Conservation (phyloP, 2,113 vertebrate species). For the Acanthochromis polyacanthus region DNA sequence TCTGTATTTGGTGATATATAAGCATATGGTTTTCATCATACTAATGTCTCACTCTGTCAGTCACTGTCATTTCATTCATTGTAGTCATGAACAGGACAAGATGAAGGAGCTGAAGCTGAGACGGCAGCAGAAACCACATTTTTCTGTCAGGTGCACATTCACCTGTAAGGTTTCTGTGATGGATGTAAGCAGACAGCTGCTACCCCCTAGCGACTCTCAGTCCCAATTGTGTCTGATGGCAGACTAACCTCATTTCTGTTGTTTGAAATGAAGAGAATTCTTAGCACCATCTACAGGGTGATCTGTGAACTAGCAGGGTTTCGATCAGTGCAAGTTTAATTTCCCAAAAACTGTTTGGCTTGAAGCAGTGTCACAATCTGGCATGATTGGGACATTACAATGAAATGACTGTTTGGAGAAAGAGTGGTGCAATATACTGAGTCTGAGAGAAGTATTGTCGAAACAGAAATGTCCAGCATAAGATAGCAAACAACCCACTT, state of each 20-base stretch:
- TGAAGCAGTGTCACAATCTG: slow-evolving; percentile 11
- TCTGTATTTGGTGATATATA: too few relatives aligned
- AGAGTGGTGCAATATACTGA: background rate
- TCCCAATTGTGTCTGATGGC: background rate
- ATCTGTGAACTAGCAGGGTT: slow-evolving; percentile 8
- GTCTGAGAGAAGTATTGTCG: background rate
- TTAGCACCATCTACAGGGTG: slow-evolving; percentile 65
- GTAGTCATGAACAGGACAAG: background rate
- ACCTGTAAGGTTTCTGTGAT: background rate
- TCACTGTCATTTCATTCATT: background rate
- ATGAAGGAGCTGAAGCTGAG: background rate
- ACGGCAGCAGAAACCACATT: slow-evolving; percentile 22
- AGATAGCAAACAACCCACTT: too few relatives aligned
- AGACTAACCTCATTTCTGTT: background rate
- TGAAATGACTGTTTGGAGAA: background rate
- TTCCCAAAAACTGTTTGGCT: background rate
- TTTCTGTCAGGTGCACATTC: slow-evolving; percentile 16
- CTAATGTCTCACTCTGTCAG: too few relatives aligned
- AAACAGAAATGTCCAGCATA: too few relatives aligned
- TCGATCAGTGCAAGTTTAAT: background rate
- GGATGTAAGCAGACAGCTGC: slow-evolving; percentile 39
- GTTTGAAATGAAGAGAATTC: background rate
- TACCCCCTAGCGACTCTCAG: slow-evolving; percentile 69
- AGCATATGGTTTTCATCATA: too few relatives aligned
- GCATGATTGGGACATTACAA: background rate